Evolutionary conservation across 2,113 vertebrate genomes (phyloP), one percentile per base, ranked within the genome.

Genomic region (Sander lucioperca): DNA sequence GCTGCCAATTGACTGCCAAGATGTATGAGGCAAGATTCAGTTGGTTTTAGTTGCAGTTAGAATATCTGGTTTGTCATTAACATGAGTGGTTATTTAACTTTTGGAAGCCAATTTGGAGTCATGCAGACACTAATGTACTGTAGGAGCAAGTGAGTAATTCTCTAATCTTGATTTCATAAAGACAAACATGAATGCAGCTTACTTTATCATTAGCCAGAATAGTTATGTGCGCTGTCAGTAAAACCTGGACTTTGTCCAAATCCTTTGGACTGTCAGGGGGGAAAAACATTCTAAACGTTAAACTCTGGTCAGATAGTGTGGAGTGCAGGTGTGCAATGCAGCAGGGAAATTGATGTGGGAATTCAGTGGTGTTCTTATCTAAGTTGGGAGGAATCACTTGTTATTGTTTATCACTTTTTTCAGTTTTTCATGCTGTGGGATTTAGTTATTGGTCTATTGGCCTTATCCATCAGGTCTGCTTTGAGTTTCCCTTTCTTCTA

Each of bases 381-480:
- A 14, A 25, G 12, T 47, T 68, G 1, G 23, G 7, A 39, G 54
- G 3, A 72, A 66, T 50, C 39, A n/a, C n/a, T 79, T 78, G 23
- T 59, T 65, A 8, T 57, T 71, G 47, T 76, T 80, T 45, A 51
- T 73, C 39, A 13, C 6, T 58, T n/a, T n/a, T 43, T 53, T 27
- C 27, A 27, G 7, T 23, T 81, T 36, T 68, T 43, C 54, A 67
- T 45, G 61, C 68, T 21, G 16, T 62, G 25, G 25, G 47, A 23
- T 62, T 77, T 23, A 21, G 57, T 18, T 77, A 70, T 64, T 70
- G 43, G 16, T 69, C 14, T 8, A 1, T 73, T 72, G 39, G 39
- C 19, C 21, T 71, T 47, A 61, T 79, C 36, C 23, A 47, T 83
- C 82, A 53, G 54, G n/a, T 72, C 56, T 58, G 68, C 58, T 69